Percentiles rank a stretch among this genome's conserved stretches.
phyloP scores from a whole-genome alignment of 1,140 invertebrate genomes.

The Drosophila ogumai region DNA sequence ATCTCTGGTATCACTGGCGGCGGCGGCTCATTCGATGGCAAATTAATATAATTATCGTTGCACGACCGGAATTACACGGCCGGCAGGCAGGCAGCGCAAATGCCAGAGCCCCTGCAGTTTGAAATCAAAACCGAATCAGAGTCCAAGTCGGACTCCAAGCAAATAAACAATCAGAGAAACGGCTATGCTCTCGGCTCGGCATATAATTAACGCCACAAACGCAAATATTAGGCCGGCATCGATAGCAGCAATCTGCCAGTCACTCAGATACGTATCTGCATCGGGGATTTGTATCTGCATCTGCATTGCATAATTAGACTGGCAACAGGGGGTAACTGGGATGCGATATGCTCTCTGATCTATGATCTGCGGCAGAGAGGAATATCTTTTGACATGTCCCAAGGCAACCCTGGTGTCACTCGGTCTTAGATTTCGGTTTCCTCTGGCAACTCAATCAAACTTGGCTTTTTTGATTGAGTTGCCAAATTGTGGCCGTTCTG shows the following conservation, averaged over 20 bases:
- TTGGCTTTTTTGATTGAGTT: conserved; percentile 50
- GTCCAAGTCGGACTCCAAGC: conserved; percentile 33
- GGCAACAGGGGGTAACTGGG: not conserved
- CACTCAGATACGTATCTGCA: conserved; percentile 36
- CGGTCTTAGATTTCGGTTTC: conserved; percentile 1
- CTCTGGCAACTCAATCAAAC: conserved; percentile 34
- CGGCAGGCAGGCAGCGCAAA: conserved; percentile 64
- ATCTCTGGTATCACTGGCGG: conserved; percentile 43
- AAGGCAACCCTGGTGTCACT: conserved; percentile 2
- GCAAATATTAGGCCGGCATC: conserved; percentile 78
- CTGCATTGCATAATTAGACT: conserved; percentile 36
- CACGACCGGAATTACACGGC: conserved; percentile 78
- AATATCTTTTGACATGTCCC: not conserved
- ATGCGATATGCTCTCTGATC: not conserved
- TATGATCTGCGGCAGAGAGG: not conserved
- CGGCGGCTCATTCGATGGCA: conserved; percentile 78
- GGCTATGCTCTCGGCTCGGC: conserved; percentile 19
- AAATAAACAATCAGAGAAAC: conserved; percentile 83
- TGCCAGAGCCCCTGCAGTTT: conserved; percentile 19
- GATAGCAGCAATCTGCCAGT: conserved; percentile 57
- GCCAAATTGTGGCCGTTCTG: conserved; percentile 43
- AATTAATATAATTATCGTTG: conserved; percentile 84
- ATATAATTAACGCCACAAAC: conserved; percentile 82
- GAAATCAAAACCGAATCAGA: conserved; percentile 24
- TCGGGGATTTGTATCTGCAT: conserved; percentile 19